Base-by-base conservation (phyloP, 2,113 vertebrate genomes). In the Cricetomys ansorgei region DNA sequence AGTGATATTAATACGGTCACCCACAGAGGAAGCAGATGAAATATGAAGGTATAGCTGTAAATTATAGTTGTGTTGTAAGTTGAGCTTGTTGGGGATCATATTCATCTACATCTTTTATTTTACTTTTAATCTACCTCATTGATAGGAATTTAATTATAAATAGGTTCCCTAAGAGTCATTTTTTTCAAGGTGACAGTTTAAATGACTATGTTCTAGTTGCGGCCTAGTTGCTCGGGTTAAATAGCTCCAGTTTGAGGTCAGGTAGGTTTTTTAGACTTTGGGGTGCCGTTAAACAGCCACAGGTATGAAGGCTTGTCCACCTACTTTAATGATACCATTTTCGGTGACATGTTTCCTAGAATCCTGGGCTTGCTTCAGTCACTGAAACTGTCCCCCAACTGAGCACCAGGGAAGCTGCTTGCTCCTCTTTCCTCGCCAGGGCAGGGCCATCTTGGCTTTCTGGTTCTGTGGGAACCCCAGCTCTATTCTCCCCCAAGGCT, bases 301-400 rank as follows among this genome's bases (percentile, higher is more conserved):
- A 29, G 7, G 43, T 53, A 53, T 75, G 75, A 2, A 45, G 8
- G 43, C n/a, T n/a, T n/a, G n/a, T n/a, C 76, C 81, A 95, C 85
- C 93, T 72, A 80, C 73, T 97, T 84, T 96, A 89, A 84, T 93
- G 95, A 96, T 48, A 93, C 72, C 69, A 70, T 45, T 97, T 96
- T 95, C n/a, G 86, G 91, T 96, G 96, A 95, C 91, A 95, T 75
- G 81, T 86, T 95, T 97, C 91, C 94, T 96, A 91, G 95, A 97
- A 92, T 86, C 67, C 95, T 19, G 1, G 86, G 50, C 67, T 96
- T 50, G 55, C 86, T 94, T 91, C 12, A 0, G 27, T 90, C 31
- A 64, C 64, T 70, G 34, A 91, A 86, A 94, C 65, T 80, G 76
- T 94, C 90, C 72, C 72, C 88, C 45, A 95, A 73, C 43, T 8